Percentiles rank a stretch among this genome's conserved stretches.
phyloP scores from a whole-genome alignment of 2,888 invertebrate genomes.

The Lasioglossum marginatum region DNA sequence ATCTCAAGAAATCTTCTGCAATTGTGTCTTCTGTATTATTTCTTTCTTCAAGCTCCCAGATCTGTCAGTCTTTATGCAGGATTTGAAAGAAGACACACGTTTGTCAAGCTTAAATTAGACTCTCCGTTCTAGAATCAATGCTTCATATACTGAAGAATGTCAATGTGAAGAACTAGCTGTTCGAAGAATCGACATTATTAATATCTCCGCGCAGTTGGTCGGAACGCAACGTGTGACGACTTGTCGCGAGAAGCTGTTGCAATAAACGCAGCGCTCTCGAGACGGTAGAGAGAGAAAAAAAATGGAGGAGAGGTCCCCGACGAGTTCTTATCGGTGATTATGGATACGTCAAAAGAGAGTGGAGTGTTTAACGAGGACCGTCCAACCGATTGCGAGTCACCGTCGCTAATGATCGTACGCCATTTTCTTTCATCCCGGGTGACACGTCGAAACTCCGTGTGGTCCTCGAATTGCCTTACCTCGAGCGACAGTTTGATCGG shows the following conservation, averaged over 20 bases:
- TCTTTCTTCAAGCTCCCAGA: not conserved
- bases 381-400: conserved; percentile 75
- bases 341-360: conserved; percentile 74
- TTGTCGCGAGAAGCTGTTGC: conserved; percentile 36
- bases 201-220: not conserved
- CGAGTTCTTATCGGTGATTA: conserved; percentile 75
- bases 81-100: not conserved
- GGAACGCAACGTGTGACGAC: not conserved
- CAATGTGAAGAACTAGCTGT: not conserved
- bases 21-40: not conserved
- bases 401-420: conserved; percentile 77
- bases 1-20: not conserved
- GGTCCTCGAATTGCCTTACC: conserved; percentile 66
- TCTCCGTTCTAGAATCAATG: not conserved
- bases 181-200: not conserved
- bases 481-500: conserved; percentile 60
- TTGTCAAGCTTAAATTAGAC: not conserved
- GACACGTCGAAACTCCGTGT: conserved; percentile 73
- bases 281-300: conserved; percentile 46
- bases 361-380: conserved; percentile 76
- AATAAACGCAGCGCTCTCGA: conserved; percentile 45
- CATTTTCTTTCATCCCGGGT: conserved; percentile 73
- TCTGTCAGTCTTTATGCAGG: not conserved
- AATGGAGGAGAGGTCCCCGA: conserved; percentile 29
- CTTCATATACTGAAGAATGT: not conserved